Percentiles rank a stretch among this genome's conserved stretches.
phyloP scores from a whole-genome alignment of 2,113 vertebrate genomes.

The Hirundichthys speculiger region DNA sequence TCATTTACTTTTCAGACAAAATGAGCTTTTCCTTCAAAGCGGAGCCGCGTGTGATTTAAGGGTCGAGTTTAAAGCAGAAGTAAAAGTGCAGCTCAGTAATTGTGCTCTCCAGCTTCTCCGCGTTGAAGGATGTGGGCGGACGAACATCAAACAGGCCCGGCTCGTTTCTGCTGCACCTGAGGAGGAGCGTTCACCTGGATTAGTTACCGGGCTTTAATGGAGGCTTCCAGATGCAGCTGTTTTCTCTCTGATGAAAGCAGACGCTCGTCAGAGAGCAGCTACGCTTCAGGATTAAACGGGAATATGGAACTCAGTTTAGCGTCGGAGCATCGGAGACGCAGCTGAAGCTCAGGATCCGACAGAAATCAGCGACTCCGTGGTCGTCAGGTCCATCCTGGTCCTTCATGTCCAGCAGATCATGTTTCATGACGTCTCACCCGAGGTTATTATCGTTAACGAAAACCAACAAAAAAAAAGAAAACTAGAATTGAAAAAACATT shows the following conservation, averaged over 20 bases:
- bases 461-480: too few relatives aligned
- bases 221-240: background rate
- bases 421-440: too few relatives aligned
- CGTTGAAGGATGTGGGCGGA: constrained; percentile 6
- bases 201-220: background rate
- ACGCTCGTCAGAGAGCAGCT: background rate
- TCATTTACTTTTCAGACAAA: constrained; percentile 69
- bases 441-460: too few relatives aligned
- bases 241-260: constrained; percentile 13
- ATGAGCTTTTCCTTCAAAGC: constrained; percentile 55
- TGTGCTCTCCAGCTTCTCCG: constrained; percentile 20
- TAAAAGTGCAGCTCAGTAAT: constrained; percentile 38
- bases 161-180: constrained; percentile 15
- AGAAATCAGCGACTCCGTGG: too few relatives aligned
- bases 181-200: background rate
- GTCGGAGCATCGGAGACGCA: too few relatives aligned
- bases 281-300: too few relatives aligned
- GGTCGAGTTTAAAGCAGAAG: constrained; percentile 30
- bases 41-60: constrained; percentile 50
- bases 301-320: too few relatives aligned
- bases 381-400: too few relatives aligned
- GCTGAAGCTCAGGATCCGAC: too few relatives aligned
- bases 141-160: constrained; percentile 3
- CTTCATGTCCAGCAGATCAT: too few relatives aligned
- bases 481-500: too few relatives aligned